Percentiles rank a stretch among this genome's conserved stretches.
These are phyloP conservation scores for Sinelater perroti DNA, from an alignment of 2,888 invertebrate species.

Conservation along the genomic window DNA sequence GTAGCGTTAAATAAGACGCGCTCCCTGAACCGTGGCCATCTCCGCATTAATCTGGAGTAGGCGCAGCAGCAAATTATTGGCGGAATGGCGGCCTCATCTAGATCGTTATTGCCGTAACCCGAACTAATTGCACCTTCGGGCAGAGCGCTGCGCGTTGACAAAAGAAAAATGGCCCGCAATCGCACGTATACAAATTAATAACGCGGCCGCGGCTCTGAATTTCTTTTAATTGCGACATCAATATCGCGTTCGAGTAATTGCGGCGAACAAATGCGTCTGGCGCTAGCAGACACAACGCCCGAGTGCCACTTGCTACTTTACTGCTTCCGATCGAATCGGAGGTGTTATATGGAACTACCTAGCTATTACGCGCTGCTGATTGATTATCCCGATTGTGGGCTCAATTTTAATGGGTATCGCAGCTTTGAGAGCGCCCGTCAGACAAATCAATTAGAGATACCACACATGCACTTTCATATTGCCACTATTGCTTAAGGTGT, in stretches of 20 bases:
- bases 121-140: slow-evolving; percentile 42
- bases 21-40: slow-evolving; percentile 51
- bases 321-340: neutral
- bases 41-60: slow-evolving; percentile 46
- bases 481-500: no score
- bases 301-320: slow-evolving; percentile 4
- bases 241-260: slow-evolving; percentile 5
- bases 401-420: no score
- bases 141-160: neutral
- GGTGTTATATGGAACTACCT: no score
- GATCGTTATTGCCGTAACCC: slow-evolving; percentile 48
- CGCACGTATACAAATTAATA: slow-evolving; percentile 16
- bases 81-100: slow-evolving; percentile 49
- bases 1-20: slow-evolving; percentile 54
- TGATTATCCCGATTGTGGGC: no score
- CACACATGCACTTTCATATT: no score
- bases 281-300: neutral
- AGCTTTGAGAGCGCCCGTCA: no score
- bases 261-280: neutral
- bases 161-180: slow-evolving; percentile 4
- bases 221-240: slow-evolving; percentile 18
- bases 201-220: neutral
- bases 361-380: no score
- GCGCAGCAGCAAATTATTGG: slow-evolving; percentile 49
- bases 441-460: no score